phyloP scores from a whole-genome alignment of 2,797 vertebrate species.

The Nyctibius grandis region DNA sequence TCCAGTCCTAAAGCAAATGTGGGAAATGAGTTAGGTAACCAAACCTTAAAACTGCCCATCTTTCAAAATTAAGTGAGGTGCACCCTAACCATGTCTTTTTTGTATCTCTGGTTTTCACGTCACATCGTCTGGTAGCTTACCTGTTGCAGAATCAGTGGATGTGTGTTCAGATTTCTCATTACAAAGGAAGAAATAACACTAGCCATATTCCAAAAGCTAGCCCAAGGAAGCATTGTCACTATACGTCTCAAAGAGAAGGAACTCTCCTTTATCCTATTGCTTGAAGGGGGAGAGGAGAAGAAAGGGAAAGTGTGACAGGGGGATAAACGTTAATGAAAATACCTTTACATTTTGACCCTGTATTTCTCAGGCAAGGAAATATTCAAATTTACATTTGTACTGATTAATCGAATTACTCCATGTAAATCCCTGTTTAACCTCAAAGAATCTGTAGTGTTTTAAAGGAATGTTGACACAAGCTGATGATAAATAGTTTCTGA shows the following conservation, averaged over 20 bases:
- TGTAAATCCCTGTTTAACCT: background rate
- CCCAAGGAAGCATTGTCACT: background rate
- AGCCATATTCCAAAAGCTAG: background rate
- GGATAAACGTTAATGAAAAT: background rate
- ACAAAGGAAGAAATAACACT: background rate
- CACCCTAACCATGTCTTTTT: background rate
- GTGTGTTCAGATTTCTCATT: background rate
- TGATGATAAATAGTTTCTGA: background rate
- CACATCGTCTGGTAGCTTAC: background rate
- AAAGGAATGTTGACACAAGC: background rate
- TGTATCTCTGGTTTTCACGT: background rate
- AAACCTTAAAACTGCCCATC: background rate
- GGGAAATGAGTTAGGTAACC: background rate
- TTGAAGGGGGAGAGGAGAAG: background rate
- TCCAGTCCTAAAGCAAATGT: background rate
- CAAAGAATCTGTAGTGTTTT: background rate
- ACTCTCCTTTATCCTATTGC: background rate
- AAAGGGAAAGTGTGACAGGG: background rate
- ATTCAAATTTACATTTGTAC: background rate
- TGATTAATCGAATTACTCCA: background rate
- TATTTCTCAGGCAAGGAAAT: background rate
- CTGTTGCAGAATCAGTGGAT: background rate
- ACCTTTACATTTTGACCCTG: background rate
- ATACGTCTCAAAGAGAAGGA: background rate
- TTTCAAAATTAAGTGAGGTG: background rate